Base-by-base conservation (phyloP, 2,113 vertebrate genomes). In the Anhinga rufa region DNA sequence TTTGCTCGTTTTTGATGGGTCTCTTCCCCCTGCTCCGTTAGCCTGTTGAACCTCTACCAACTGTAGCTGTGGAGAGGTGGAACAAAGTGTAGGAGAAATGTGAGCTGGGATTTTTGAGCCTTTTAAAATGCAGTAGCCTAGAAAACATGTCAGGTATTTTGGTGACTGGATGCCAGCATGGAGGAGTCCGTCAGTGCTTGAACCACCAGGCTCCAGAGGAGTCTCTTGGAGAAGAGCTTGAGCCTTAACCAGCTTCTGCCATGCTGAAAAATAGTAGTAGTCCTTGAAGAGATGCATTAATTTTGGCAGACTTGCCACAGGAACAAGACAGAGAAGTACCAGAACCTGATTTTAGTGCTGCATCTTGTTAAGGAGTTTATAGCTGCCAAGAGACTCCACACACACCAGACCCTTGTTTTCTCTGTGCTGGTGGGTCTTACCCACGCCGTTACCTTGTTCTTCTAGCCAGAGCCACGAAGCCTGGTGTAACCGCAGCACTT, bases 401-500 rank as follows among this genome's bases (percentile, higher is more conserved):
- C 3, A 2, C 40, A n/a, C 10, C 48, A 75, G 12, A 34, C 2
- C 0, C 25, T 46, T 49, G 7, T 60, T 38, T 55, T 65, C 49
- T 28, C n/a, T 7, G 28, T 19, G n/a, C 69, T 6, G 31, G 20
- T 60, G 71, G 34, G 36, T 79, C 40, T 44, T 55, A 26, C 8
- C 61, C 11, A 1, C 3, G 19, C 51, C 17, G 0, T 42, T 19
- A 14, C 57, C 74, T 17, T 3, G 26, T 13, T 52, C n/a, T 66
- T 72, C 24, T 25, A 9, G 55, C 76, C 8, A 3, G 16, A 22
- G 58, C 10, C 24, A 6, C 3, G 3, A 52, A n/a, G n/a, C 58
- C 26, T 2, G 10, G n/a, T 7, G 65, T 28, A 48, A 58, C 58
- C 0, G 0, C 68, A 81, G 62, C 31, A 2, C 72, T n/a, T 8